Base-by-base conservation (phyloP, 1,140 invertebrate species). In the Heliconius nattereri region DNA sequence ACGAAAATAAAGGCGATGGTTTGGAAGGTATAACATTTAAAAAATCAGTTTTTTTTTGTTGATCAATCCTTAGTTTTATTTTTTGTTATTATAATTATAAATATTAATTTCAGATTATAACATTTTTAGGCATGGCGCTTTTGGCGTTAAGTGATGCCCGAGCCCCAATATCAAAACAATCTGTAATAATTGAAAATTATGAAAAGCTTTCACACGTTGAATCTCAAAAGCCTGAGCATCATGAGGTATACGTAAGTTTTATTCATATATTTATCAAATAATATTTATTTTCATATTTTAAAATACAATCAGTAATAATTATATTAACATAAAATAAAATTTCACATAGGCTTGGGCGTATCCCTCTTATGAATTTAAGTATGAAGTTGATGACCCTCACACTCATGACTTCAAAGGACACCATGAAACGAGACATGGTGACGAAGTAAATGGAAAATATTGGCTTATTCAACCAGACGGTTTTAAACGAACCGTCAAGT, bases 291-390 rank as follows among this genome's bases (percentile, higher is more conserved):
- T n/a, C 49, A 20, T 8, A 52, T 8, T 20, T 16, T 52, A 52
- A 52, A 52, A 20, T 52, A 20, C 7, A 52, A 23, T 5, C 9
- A 57, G 23, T 57, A 57, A 57, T 57, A 8, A 20, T 0, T 66
- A 29, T 66, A 66, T 26, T 60, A 26, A 60, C 9, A 60, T 29
- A 35, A 71, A 16, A 20, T 32, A 35, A 71, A 11, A 23, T 60
- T 60, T 26, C 3, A 23, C n/a, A 7, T 19, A 92, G 90, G 91
- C 87, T 35, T 85, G 78, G 86, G 73, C 90, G 84, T 92, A 92
- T 90, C 92, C 92, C 76, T 88, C 89, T 82, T 96, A 96, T 85
- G 95, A 95, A 84, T 96, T 95, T 92, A 90, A 94, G 23, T 96
- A 96, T 87, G 86, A 91, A 75, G 95, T 96, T 7, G 86, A 93